Base-by-base conservation (phyloP, 2,888 invertebrate species). In the Rotaria sp. region DNA sequence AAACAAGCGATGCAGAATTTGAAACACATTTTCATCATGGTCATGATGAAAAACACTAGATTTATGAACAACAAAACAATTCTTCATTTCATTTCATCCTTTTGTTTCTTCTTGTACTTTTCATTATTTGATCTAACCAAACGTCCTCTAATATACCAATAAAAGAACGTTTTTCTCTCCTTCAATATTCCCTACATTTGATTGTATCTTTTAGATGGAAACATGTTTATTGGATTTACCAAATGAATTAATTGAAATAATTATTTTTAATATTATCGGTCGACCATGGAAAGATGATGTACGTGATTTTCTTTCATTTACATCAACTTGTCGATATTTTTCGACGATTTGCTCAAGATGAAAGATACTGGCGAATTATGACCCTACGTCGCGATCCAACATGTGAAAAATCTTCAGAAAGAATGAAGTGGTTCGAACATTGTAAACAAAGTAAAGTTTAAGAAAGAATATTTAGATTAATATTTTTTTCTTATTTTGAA, bases 1-100 rank as follows among this genome's bases (percentile, higher is more conserved):
- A 80, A n/a, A 80, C 80, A 45, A 80, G 8, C 15, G 80, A 80
- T 80, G 80, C 24, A 4, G 80, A 80, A 45, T 80, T 80, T 45
- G 13, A 1, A 0, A n/a, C 45, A 45, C 15, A 80, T 2, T 80
- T 80, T 80, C 80, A 74, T 24, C 57, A 67, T 67, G 67, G 67
- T 21, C 67, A 67, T 35, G 30, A 21, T 7, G 8, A 8, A 2
- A 67, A 67, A 35, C 67, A 67, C 21, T 67, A 67, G 67, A 67
- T 15, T 30, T 35, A 67, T 35, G 50, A 50, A 50, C 50, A 30
- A 35, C 4, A 26, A 18, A 67, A 67, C 35, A 18, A 18, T 30
- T 35, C 35, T 15, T 21, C 38, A 18, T 35, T 11, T 67, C 21
- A 38, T 59, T 59, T 30, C 59, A 30, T 59, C 67, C 35, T 35